phyloP scores from a whole-genome alignment of 2,888 invertebrate species.

The Silvanus unidentatus region DNA sequence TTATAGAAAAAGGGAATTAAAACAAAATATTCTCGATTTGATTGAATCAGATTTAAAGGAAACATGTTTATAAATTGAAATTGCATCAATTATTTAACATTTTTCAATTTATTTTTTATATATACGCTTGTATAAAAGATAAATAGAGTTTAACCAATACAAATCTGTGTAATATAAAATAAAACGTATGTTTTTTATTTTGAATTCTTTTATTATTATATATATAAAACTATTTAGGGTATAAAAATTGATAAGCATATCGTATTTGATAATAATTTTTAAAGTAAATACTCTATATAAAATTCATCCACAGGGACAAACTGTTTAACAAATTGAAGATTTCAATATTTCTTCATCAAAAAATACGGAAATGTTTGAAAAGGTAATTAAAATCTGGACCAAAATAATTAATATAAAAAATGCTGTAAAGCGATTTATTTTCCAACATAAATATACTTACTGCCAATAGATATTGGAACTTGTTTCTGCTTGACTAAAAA shows the following conservation, averaged over 20 bases:
- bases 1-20: neutral
- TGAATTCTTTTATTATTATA: neutral
- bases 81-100: neutral
- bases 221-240: neutral
- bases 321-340: too few species aligned
- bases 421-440: too few species aligned
- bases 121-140: too few species aligned
- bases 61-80: neutral
- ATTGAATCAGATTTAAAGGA: neutral
- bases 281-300: neutral
- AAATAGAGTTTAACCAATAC: too few species aligned
- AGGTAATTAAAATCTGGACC: too few species aligned
- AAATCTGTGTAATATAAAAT: slow-evolving; percentile 2
- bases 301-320: neutral
- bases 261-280: slow-evolving; percentile 19
- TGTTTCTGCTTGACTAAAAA: too few species aligned
- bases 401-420: too few species aligned
- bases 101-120: slow-evolving; percentile 15
- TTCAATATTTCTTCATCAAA: too few species aligned
- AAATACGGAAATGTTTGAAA: too few species aligned
- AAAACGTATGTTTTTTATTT: slow-evolving; percentile 1
- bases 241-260: slow-evolving; percentile 25
- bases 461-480: too few species aligned
- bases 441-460: too few species aligned
- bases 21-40: neutral